Conservation (phyloP, 2,113 vertebrate genomes). For the Aepyceros melampus region DNA sequence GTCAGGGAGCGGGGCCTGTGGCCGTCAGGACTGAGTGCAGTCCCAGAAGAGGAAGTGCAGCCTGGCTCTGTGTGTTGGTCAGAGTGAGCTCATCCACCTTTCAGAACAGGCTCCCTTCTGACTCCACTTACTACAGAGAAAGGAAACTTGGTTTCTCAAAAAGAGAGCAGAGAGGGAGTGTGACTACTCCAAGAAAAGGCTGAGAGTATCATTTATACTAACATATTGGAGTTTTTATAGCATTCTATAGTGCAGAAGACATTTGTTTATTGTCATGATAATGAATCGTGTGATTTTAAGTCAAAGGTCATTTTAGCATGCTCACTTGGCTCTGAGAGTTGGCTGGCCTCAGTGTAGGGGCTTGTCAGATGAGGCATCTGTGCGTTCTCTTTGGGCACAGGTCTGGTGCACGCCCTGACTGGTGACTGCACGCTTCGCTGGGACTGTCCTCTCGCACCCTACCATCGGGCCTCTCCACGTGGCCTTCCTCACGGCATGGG, state of each 20-base stretch:
- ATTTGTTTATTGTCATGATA: background rate
- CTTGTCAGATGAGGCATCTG: background rate
- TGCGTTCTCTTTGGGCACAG: background rate
- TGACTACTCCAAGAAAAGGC: background rate
- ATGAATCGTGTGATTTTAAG: background rate
- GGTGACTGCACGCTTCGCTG: too few relatives aligned
- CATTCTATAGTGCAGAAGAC: background rate
- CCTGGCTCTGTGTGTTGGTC: too few relatives aligned
- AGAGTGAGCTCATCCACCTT: background rate
- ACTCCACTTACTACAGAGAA: background rate
- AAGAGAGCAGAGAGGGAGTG: background rate
- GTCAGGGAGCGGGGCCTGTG: too few relatives aligned
- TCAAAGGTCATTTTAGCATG: background rate
- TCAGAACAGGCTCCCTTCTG: background rate
- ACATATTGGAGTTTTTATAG: background rate
- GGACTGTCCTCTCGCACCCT: background rate
- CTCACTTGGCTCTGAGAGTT: background rate
- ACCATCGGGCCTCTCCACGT: fast-evolving
- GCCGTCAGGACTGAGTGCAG: fast-evolving
- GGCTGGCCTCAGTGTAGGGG: background rate
- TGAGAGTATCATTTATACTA: background rate
- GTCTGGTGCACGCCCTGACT: background rate
- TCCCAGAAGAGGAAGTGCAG: background rate
- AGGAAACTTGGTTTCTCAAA: background rate
- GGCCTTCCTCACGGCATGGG: background rate